These are phyloP conservation scores for Lampris incognitus DNA, from an alignment of 2,113 vertebrate genomes.

Conservation along the genomic window DNA sequence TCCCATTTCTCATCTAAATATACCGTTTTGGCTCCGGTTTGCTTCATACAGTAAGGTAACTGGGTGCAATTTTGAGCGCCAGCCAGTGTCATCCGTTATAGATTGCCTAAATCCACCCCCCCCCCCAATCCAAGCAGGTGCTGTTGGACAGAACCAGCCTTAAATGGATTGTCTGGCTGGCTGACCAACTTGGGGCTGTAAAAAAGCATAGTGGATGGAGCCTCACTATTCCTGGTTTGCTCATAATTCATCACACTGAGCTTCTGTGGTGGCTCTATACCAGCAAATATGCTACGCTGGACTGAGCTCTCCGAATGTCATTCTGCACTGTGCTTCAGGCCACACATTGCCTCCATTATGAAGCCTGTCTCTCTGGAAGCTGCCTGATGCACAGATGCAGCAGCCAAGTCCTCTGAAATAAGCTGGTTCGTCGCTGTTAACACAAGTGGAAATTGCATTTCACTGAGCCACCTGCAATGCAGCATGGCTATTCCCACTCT, in stretches of 20 bases:
- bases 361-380: not conserved
- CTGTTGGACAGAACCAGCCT: constrained; percentile 42
- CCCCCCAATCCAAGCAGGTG: constrained; percentile 44
- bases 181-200: constrained; percentile 53
- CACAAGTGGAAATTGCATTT: not conserved
- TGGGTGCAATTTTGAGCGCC: constrained; percentile 42
- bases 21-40: constrained; percentile 21
- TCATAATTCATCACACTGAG: constrained; percentile 51
- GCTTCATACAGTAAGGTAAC: constrained; percentile 19
- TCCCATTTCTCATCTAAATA: constrained; percentile 13
- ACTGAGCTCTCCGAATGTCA: constrained; percentile 8
- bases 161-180: constrained; percentile 60
- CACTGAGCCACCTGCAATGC: not conserved
- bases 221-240: constrained; percentile 52
- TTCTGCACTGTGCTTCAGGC: not conserved
- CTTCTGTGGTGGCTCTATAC: constrained; percentile 26
- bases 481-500: not conserved
- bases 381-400: not conserved
- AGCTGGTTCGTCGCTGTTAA: not conserved
- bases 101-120: constrained; percentile 25
- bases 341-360: not conserved
- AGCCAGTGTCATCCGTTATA: constrained; percentile 63
- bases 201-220: constrained; percentile 46
- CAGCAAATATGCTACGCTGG: constrained; percentile 24
- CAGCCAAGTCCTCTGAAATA: not conserved